Evolutionary conservation across 2,797 vertebrate genomes (phyloP), one percentile per base, ranked within the genome.

Genomic region (Cryptoblepharus egeriae): DNA sequence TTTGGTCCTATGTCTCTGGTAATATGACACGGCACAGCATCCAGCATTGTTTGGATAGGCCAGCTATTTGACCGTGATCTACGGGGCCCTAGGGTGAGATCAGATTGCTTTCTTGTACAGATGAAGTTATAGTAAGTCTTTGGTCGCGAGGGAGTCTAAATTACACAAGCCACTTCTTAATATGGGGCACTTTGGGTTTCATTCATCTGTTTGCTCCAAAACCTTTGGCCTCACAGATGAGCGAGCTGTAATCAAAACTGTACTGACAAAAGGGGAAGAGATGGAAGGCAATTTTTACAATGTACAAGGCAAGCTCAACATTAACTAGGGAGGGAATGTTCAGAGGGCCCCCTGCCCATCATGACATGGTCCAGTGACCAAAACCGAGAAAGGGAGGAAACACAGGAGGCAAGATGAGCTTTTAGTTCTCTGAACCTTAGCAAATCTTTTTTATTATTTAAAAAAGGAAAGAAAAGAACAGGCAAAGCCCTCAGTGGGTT

Each of bases 341-440:
- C 64, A 67, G 30, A 35, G 69, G 18, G 30, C 18, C 63, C 9
- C n/a, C 22, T 22, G 35, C 4, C 86, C 79, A 32, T 0, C 0
- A 42, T 12, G 24, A 87, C 79, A 81, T 82, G 85, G 87, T 75
- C 1, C 20, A 58, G 77, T 69, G 65, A 57, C 42, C 13, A 68
- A 74, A 65, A n/a, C 45, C 2, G n/a, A 80, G 73, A 52, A 73
- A 67, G 69, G 84, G 85, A 70, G 15, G 79, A 87, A 90, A 86
- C 32, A 67, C 16, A 45, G 22, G 80, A 69, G 71, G 63, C 52
- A 81, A 87, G 88, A n/a, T 65, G 82, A 77, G 28, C 83, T 83
- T 32, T 85, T 84, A 80, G 81, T 28, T 55, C 77, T 90, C 85
- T 88, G 90, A 93, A 91, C 83, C 76, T 89, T 86, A 79, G 80